Evolutionary conservation across 2,797 vertebrate genomes (phyloP).

Genomic region (Chaenodraco wilsoni): DNA sequence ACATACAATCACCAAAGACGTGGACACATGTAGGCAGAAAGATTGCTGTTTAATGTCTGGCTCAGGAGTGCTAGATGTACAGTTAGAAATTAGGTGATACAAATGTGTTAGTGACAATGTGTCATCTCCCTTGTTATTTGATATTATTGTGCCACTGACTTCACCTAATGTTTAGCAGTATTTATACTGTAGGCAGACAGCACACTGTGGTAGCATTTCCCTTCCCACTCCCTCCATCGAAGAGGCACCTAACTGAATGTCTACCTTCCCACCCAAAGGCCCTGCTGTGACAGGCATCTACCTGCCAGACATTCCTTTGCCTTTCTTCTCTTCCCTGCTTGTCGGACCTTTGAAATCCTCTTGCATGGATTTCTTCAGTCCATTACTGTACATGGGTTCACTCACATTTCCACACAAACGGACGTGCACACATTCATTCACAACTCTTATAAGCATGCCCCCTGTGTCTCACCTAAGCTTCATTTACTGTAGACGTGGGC

Average conservation of each 20-base stretch:
- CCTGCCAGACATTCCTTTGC: conserved; percentile 10
- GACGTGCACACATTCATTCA: no score
- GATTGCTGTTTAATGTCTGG: not conserved
- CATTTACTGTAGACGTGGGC: conserved; percentile 39
- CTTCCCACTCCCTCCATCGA: conserved; percentile 2
- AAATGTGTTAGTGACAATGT: not conserved
- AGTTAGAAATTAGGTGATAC: not conserved
- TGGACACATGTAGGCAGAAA: not conserved
- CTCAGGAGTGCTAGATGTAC: not conserved
- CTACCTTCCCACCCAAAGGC: conserved; percentile 14
- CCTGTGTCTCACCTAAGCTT: conserved; percentile 36
- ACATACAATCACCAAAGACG: not conserved
- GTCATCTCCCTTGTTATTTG: conserved; percentile 9
- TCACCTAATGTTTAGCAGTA: conserved; percentile 1
- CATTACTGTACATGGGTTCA: not conserved
- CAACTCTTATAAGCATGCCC: conserved; percentile 51
- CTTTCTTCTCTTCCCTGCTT: conserved; percentile 13
- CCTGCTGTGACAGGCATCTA: conserved; percentile 21
- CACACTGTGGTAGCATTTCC: conserved; percentile 8
- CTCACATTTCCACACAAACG: not conserved
- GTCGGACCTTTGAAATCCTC: conserved; percentile 14
- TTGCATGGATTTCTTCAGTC: conserved; percentile 5
- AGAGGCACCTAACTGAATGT: conserved; percentile 16
- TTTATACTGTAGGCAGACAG: conserved; percentile 9
- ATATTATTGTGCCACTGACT: conserved; percentile 14